phyloP scores from a whole-genome alignment of 2,888 invertebrate species.

The Ochlodes sylvanus region DNA sequence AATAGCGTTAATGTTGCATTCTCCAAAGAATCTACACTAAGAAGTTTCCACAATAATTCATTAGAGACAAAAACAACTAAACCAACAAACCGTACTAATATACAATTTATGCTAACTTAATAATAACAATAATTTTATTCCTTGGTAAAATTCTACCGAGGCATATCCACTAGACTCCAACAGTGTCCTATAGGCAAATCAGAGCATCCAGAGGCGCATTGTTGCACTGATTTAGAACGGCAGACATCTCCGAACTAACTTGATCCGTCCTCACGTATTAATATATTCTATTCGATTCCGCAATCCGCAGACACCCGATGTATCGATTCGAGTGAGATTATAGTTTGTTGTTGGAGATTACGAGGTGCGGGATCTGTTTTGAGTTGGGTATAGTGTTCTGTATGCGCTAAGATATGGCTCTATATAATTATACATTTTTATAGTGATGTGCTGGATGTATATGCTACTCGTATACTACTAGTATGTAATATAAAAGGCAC shows the following conservation, averaged over 20 bases:
- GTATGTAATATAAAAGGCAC: too few relatives aligned
- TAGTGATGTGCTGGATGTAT: too few relatives aligned
- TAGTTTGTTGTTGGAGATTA: slow-evolving; percentile 48
- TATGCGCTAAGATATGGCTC: too few relatives aligned
- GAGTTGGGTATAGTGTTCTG: slow-evolving; percentile 20
- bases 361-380: slow-evolving; percentile 39
- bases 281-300: slow-evolving; percentile 82
- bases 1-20: too few relatives aligned
- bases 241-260: slow-evolving; percentile 81
- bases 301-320: slow-evolving; percentile 73
- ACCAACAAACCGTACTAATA: neutral
- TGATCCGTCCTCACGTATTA: slow-evolving; percentile 80
- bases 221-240: slow-evolving; percentile 77
- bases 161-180: slow-evolving; percentile 56
- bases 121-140: too few relatives aligned
- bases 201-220: slow-evolving; percentile 76
- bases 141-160: slow-evolving; percentile 1
- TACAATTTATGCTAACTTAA: too few relatives aligned
- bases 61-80: too few relatives aligned
- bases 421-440: too few relatives aligned
- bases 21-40: too few relatives aligned
- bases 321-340: slow-evolving; percentile 78
- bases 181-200: slow-evolving; percentile 73
- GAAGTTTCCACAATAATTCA: too few relatives aligned
- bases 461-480: too few relatives aligned